phyloP scores from a whole-genome alignment of 64 coral and sea anemone species.

The Actinia equina region DNA sequence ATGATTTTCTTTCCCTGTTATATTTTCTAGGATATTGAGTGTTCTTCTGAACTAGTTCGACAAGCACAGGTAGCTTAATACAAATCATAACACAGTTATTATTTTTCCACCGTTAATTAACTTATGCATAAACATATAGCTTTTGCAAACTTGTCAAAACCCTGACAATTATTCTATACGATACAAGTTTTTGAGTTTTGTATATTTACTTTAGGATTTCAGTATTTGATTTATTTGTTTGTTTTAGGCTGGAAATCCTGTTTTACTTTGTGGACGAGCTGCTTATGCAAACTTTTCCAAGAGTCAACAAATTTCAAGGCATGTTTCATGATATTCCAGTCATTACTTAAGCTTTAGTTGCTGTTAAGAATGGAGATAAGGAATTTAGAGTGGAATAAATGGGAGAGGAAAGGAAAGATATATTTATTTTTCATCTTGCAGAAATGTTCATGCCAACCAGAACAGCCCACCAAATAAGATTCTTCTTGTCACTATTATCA shows the following conservation, averaged over 20 bases:
- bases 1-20: background rate
- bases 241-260: constrained; percentile 47
- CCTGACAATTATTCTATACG: background rate
- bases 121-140: too few species aligned
- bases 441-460: constrained; percentile 57
- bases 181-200: background rate
- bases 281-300: constrained; percentile 94
- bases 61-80: constrained; percentile 34
- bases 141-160: background rate
- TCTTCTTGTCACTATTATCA: constrained; percentile 77
- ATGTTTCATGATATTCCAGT: background rate
- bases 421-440: background rate
- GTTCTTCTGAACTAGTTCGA: constrained; percentile 38
- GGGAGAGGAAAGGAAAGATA: too few species aligned
- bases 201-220: background rate
- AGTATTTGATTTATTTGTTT: background rate
- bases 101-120: too few species aligned
- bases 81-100: too few species aligned
- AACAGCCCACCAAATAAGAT: constrained; percentile 67
- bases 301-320: constrained; percentile 79
- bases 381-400: too few species aligned
- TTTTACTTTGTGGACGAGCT: constrained; percentile 70
- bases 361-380: too few species aligned
- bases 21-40: constrained; percentile 56
- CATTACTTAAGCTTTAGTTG: too few species aligned